These are phyloP conservation scores for Oryzaephilus surinamensis DNA, from an alignment of 1,140 invertebrate species.

Conservation along the genomic window DNA sequence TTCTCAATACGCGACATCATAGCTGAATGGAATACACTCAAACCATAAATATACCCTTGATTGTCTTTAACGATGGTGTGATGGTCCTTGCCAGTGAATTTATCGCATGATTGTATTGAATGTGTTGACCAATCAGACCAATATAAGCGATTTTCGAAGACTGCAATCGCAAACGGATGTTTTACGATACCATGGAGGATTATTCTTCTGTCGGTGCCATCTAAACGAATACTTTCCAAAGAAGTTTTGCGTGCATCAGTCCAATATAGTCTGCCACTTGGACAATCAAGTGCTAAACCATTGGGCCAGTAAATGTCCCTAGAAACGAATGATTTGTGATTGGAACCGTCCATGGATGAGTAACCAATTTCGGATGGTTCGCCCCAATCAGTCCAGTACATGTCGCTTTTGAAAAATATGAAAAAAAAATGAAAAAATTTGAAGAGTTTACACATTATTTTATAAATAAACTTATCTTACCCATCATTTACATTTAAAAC, in stretches of 20 bases:
- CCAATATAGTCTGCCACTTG: slow-evolving; percentile 68
- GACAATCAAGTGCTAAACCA: slow-evolving; percentile 78
- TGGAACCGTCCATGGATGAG: slow-evolving; percentile 75
- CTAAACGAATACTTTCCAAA: slow-evolving; percentile 65
- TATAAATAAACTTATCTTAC: too few species aligned
- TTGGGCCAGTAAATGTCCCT: slow-evolving; percentile 73
- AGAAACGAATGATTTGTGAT: slow-evolving; percentile 47
- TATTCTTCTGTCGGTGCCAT: slow-evolving; percentile 55
- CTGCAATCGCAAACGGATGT: slow-evolving; percentile 71
- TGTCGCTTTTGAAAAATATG: slow-evolving; percentile 42
- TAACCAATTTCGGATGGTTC: slow-evolving; percentile 57
- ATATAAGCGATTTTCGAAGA: slow-evolving; percentile 80
- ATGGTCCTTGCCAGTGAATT: slow-evolving; percentile 52
- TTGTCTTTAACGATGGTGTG: slow-evolving; percentile 39
- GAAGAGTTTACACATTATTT: too few species aligned
- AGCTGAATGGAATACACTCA: not conserved
- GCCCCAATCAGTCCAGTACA: slow-evolving; percentile 86
- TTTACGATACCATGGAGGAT: slow-evolving; percentile 46
- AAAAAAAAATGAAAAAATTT: too few species aligned
- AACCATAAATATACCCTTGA: slow-evolving; percentile 45
- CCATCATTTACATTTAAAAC: slow-evolving; percentile 50
- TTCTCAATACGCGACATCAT: slow-evolving; percentile 39
- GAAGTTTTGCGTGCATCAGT: slow-evolving; percentile 60
- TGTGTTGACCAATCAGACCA: slow-evolving; percentile 73
- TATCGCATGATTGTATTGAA: slow-evolving; percentile 55